Base-by-base conservation (phyloP, 2,113 vertebrate species). In the Oryzias celebensis region DNA sequence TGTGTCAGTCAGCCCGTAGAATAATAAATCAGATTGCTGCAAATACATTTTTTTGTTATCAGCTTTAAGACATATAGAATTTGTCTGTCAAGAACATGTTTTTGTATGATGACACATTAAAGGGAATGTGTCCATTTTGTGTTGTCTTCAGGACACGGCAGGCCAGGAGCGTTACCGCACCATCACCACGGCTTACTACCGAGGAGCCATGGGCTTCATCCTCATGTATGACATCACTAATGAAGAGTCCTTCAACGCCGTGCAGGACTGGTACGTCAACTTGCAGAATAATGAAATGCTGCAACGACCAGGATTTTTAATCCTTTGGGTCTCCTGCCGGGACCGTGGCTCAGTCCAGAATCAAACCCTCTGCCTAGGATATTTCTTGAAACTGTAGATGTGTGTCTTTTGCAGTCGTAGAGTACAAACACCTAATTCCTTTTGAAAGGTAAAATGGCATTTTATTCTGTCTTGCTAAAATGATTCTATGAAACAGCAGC, bases 151-250 rank as follows among this genome's bases (percentile, higher is more conserved):
- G 96, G 96, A 98, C 83, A 98, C 96, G n/a, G 96, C 96, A 12
- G 96, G 96, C 42, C 96, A 98, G 87, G 96, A 98, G 76, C 91
- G 96, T 43, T 98, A 98, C 85, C 92, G 96, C 71, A 98, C 96
- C 59, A 98, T 98, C 87, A 98, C 96, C 56, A 98, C 96, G n/a
- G 96, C 96, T 55, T 98, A 98, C 87, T 98, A 98, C 85, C 86
- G 96, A 63, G 97, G 97, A 54, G 97, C 97, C 76, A 98, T 98
- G 97, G 97, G 97, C 71, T 92, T 92, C 80, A 92, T 92, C 82
- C 91, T 92, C 65, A 92, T 92, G 91, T 92, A 92, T 41, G 91
- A 92, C 79, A 92, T 92, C 84, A 92, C 91, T 65, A 92, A 92
- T 1, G 91, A 92, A 72, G 91, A 92, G 57, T 92, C 91, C 20